Evolutionary conservation across 2,888 invertebrate species (phyloP).

Genomic region (Diarsia mendica): DNA sequence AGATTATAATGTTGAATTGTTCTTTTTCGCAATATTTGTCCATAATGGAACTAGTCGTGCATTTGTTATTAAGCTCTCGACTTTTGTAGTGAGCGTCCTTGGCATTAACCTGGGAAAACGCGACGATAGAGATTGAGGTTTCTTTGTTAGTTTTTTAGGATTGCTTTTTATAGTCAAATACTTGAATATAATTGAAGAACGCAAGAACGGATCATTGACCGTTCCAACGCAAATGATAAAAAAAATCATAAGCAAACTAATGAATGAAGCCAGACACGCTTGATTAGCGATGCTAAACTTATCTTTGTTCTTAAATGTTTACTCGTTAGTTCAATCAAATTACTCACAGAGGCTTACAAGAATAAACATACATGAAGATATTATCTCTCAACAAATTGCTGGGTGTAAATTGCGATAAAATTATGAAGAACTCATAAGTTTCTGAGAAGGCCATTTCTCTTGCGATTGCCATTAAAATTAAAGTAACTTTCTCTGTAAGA

Average conservation of each 20-base stretch:
- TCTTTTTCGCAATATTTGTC: slow-evolving; percentile 33
- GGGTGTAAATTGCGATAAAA: slow-evolving; percentile 43
- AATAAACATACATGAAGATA: slow-evolving; percentile 25
- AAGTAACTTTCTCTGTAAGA: slow-evolving; percentile 62
- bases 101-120: slow-evolving; percentile 11
- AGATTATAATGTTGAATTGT: slow-evolving; percentile 26
- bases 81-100: slow-evolving; percentile 30
- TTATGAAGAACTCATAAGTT: slow-evolving; percentile 39
- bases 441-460: slow-evolving; percentile 52
- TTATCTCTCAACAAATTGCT: slow-evolving; percentile 40
- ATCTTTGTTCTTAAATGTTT: slow-evolving; percentile 49
- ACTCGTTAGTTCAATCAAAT: slow-evolving; percentile 41
- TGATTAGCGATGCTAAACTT: slow-evolving; percentile 55
- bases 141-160: slow-evolving; percentile 11
- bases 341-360: slow-evolving; percentile 40
- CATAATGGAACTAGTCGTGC: slow-evolving; percentile 8
- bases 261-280: slow-evolving; percentile 54
- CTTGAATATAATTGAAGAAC: background rate
- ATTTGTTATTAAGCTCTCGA: slow-evolving; percentile 22
- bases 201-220: slow-evolving; percentile 41
- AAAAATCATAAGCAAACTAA: slow-evolving; percentile 33
- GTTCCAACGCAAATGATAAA: slow-evolving; percentile 30
- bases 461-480: slow-evolving; percentile 59
- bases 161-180: background rate
- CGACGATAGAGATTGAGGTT: background rate